phyloP scores from a whole-genome alignment of 2,888 invertebrate genomes.

The Liopterus haemorrhoidalis region DNA sequence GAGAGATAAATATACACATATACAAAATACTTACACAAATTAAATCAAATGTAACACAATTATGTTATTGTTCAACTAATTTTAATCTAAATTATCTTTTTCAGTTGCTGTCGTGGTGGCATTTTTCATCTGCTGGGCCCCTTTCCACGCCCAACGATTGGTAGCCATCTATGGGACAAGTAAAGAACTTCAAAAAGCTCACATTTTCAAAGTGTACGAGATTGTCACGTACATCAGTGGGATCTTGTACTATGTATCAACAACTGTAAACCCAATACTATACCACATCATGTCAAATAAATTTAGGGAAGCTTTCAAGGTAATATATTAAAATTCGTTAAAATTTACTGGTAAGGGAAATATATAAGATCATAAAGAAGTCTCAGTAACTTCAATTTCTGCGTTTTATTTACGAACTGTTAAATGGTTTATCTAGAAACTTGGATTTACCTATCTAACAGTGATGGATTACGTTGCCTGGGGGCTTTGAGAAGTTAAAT shows the following conservation, averaged over 20 bases:
- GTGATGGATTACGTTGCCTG: no score
- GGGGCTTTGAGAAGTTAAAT: no score
- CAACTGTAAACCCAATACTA: conserved; percentile 85
- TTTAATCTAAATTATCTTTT: conserved; percentile 34
- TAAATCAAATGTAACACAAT: not conserved
- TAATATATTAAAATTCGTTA: no score
- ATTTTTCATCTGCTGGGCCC: conserved; percentile 84
- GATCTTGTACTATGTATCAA: conserved; percentile 82
- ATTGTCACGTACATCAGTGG: conserved; percentile 77
- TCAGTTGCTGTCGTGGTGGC: conserved; percentile 84
- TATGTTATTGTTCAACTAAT: not conserved
- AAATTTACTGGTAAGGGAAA: no score
- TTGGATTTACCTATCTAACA: no score
- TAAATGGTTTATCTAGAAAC: no score
- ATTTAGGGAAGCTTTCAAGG: conserved; percentile 87
- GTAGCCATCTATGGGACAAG: conserved; percentile 63
- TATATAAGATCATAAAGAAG: no score
- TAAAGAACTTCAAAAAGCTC: conserved; percentile 39
- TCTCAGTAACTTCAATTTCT: no score
- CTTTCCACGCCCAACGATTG: conserved; percentile 86
- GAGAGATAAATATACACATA: no score
- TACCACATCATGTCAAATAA: conserved; percentile 93
- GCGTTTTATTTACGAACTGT: no score
- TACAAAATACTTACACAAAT: no score
- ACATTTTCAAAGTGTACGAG: conserved; percentile 55